Evolutionary conservation across 2,888 invertebrate species (phyloP), one percentile per base, ranked within the genome.

Genomic region (Crematogaster levior): DNA sequence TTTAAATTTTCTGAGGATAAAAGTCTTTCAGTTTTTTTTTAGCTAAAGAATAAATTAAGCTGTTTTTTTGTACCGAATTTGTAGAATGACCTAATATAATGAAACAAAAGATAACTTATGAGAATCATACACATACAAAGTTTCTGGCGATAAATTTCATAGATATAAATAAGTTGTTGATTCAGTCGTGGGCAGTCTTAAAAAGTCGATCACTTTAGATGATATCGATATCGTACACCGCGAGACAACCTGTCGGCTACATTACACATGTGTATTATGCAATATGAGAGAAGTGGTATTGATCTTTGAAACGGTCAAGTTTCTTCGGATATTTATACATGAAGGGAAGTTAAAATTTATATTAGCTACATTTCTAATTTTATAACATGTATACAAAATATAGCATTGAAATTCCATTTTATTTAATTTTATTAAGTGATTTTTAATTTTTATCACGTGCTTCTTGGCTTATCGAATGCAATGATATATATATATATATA

Each of bases 181-280:
- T 73, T 73, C 15, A 40, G 12, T 40, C 7, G n/a, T 40, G 30
- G 63, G 27, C 40, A n/a, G 27, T 73, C 43, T 46, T 1, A 58
- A 72, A 15, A 63, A 63, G 15, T 63, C n/a, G 10, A 73, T 46
- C 12, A 66, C 24, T 75, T 66, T 37, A 75, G 70, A 68, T 75
- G 48, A 37, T 9, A 48, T 66, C n/a, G 12, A 75, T 48, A 37
- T 24, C 48, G 7, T 7, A n/a, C 10, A n/a, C 12, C n/a, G 18
- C 27, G 37, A 74, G 74, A 74, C 66, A 48, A 66, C 4, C 7
- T 51, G 70, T 75, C 68, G 70, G 12, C 34, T 48, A 63, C n/a
- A 6, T 43, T 72, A 73, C 21, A 15, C 18, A 30, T 9, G 4
- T 9, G 9, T 43, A 21, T 63, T 63, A 46, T 27, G 12, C 24